Evolutionary conservation across 2,113 vertebrate genomes (phyloP), one percentile per base, ranked within the genome.

Genomic region (Aphelocoma coerulescens): DNA sequence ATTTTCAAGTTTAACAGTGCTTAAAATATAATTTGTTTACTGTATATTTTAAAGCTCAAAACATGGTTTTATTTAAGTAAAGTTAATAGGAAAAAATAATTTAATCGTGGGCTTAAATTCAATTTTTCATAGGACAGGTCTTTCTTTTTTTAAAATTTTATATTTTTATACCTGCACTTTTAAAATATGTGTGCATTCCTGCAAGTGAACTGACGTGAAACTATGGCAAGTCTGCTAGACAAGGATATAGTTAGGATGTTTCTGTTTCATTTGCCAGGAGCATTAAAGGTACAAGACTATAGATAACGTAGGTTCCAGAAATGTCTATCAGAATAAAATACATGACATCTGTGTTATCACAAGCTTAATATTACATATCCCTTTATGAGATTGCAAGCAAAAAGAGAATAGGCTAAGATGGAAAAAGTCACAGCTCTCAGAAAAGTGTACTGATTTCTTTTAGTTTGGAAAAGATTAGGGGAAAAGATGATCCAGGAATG

Each of bases 161-260:
- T 48, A 3, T 32, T 51, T 59, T 17, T 14, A 1, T 33, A 23
- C 5, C 0, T 11, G 9, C 5, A 19, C 3, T 44, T 77, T 33
- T 51, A 62, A 78, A 85, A 72, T 62, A 23, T 11, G 37, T 27
- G 3, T 65, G 20, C 6, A 7, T 6, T 49, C 6, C 16, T 83
- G 20, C 11, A 77, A 77, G 76, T 67, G 14, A 68, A 58, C 8
- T 58, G 30, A 44, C 7, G 37, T 26, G 18, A 63, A 57, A 73
- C 63, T 49, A 54, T 35, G 17, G 8, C 2, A 2, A 51, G 16
- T 46, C 8, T 69, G 8, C 19, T 37, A 80, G 46, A 66, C 28
- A 16, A 61, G 11, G 17, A 43, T 37, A 48, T 22, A 16, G 3
- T 59, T 72, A 46, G 7, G 9, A 78, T 82, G 2, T 57, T 63